A percentile compares a stretch with the other conserved stretches of the same genome.
These are phyloP conservation scores for Brachyalestes nurse DNA, from an alignment of 2,797 vertebrate genomes.

Conservation along the genomic window DNA sequence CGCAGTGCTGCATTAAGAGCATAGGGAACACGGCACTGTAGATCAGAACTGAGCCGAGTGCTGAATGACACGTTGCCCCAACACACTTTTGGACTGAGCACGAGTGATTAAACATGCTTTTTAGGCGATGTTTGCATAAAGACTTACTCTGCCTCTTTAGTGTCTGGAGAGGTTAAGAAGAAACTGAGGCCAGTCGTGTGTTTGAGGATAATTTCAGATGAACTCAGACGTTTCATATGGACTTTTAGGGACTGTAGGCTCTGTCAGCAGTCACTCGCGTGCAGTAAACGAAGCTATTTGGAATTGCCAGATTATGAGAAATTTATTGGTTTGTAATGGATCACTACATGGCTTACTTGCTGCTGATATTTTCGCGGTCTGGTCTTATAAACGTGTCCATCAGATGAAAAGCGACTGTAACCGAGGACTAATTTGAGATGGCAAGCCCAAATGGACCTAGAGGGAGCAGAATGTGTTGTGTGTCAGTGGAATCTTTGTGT, in stretches of 20 bases:
- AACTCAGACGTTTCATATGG: background rate
- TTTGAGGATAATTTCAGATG: slow-evolving; percentile 17
- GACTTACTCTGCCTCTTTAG: slow-evolving; percentile 16
- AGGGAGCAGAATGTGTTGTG: slow-evolving; percentile 64
- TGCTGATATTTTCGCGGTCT: background rate
- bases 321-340: slow-evolving; percentile 30
- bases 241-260: slow-evolving; percentile 11
- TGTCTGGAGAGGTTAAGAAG: slow-evolving; percentile 22
- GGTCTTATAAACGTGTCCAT: slow-evolving; percentile 62
- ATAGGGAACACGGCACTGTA: slow-evolving; percentile 15
- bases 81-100: slow-evolving; percentile 1
- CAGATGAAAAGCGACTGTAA: slow-evolving; percentile 73
- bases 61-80: slow-evolving; percentile 21
- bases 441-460: slow-evolving; percentile 71
- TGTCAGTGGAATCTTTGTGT: slow-evolving; percentile 73
- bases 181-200: slow-evolving; percentile 35
- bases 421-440: slow-evolving; percentile 71
- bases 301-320: slow-evolving; percentile 29
- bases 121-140: slow-evolving; percentile 34
- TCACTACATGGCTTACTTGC: slow-evolving; percentile 35
- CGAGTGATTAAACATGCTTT: slow-evolving; percentile 31
- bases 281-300: slow-evolving; percentile 20
- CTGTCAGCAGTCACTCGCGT: background rate
- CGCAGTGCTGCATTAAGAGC: slow-evolving; percentile 11
- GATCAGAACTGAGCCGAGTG: background rate